A percentile compares a stretch with the other conserved stretches of the same genome.
These are phyloP conservation scores for Protophormia terraenovae DNA, from an alignment of 2,888 invertebrate genomes.

Conservation along the genomic window DNA sequence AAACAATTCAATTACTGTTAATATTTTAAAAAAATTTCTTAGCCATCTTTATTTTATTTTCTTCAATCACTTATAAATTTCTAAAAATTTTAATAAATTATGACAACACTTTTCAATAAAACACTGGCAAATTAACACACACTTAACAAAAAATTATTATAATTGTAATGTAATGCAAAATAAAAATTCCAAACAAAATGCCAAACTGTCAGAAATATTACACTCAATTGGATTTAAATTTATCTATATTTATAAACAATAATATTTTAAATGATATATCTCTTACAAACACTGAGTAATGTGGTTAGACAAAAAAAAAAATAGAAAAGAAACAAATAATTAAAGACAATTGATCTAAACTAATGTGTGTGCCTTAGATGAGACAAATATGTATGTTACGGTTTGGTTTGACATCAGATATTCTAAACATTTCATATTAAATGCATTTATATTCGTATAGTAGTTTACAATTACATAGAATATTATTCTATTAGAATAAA, in stretches of 20 bases:
- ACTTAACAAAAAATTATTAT: no score
- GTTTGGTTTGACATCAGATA: background rate
- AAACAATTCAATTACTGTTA: no score
- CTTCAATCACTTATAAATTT: background rate
- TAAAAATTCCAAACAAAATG: background rate
- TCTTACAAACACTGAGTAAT: background rate
- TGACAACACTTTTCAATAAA: no score
- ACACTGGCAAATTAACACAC: no score
- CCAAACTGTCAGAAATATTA: background rate
- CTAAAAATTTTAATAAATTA: no score
- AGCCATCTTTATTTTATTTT: no score
- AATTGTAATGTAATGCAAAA: no score
- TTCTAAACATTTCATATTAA: constrained; percentile 9
- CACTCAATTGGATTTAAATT: background rate
- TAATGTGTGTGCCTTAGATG: constrained; percentile 1
- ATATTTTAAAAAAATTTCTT: no score
- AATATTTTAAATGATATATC: no score
- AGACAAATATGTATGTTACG: constrained; percentile 30
- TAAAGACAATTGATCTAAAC: constrained; percentile 49
- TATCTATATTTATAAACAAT: background rate
- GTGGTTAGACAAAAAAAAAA: background rate
- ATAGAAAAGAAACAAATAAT: constrained; percentile 24
- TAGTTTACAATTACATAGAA: no score
- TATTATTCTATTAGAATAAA: no score
- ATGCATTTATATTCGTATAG: no score